phyloP scores from a whole-genome alignment of 2,888 invertebrate species.

The Molanna angustata region DNA sequence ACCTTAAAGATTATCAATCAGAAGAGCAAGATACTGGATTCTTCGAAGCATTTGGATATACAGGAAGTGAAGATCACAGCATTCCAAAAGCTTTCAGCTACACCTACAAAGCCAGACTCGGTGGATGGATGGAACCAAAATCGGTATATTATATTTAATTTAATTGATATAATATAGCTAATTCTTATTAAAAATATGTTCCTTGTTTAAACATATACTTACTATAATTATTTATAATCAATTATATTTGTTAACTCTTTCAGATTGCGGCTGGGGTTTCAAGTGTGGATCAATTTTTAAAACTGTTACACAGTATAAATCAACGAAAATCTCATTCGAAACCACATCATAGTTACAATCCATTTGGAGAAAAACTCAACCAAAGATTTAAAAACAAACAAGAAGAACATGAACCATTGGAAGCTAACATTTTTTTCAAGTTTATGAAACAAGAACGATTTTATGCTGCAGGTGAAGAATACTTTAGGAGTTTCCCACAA shows the following conservation, averaged over 20 bases:
- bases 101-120: conserved; percentile 39
- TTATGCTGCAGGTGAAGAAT: conserved; percentile 54
- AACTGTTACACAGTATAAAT: conserved; percentile 36
- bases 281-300: conserved; percentile 42
- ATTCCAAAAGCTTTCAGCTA: conserved; percentile 49
- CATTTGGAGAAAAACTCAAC: too few relatives aligned
- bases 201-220: too few relatives aligned
- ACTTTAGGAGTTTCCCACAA: conserved; percentile 45
- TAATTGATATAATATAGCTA: too few relatives aligned
- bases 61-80: conserved; percentile 52
- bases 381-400: conserved; percentile 45
- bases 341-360: too few relatives aligned
- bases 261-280: conserved; percentile 40
- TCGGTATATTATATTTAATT: conserved; percentile 43
- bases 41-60: conserved; percentile 52
- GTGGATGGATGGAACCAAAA: conserved; percentile 42
- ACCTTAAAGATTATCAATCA: conserved; percentile 41
- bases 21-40: conserved; percentile 43
- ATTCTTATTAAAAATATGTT: too few relatives aligned
- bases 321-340: too few relatives aligned
- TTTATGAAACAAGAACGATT: conserved; percentile 48
- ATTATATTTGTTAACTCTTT: too few relatives aligned
- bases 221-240: too few relatives aligned
- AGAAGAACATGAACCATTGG: conserved; percentile 52
- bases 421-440: conserved; percentile 53